A percentile compares a stretch with the other conserved stretches of the same genome.
phyloP scores from a whole-genome alignment of 2,797 vertebrate genomes.

The Halcyon chelicuti region DNA sequence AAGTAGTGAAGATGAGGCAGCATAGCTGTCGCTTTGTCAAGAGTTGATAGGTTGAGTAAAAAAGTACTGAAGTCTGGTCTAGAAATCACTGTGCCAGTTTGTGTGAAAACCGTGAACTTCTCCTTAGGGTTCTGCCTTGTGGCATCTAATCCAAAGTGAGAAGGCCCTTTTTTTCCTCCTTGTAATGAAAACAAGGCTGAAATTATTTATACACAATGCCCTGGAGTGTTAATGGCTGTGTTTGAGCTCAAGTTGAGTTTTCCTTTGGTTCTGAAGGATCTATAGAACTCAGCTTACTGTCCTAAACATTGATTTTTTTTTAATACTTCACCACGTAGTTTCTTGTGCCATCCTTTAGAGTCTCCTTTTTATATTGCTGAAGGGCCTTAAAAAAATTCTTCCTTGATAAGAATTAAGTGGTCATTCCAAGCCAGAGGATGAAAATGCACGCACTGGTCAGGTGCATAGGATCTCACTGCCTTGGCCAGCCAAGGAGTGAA shows the following conservation, averaged over 20 bases:
- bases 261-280: neutral
- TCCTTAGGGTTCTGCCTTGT: neutral
- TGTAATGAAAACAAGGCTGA: neutral
- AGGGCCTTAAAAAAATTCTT: neutral
- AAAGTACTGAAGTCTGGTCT: neutral
- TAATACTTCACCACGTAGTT: neutral
- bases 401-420: neutral
- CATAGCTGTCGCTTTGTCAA: neutral
- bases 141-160: neutral
- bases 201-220: neutral
- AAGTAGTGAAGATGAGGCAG: neutral
- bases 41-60: neutral
- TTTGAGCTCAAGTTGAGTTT: neutral
- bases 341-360: neutral
- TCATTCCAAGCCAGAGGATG: neutral
- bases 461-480: neutral
- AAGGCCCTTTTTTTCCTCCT: neutral
- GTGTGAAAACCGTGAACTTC: neutral
- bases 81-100: neutral
- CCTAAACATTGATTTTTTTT: neutral
- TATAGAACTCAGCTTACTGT: neutral
- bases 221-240: neutral
- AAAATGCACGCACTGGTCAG: rapidly evolving
- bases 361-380: neutral
- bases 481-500: neutral